Evolutionary conservation across 2,797 vertebrate genomes (phyloP).

Genomic region (Sebastes wilsoni): DNA sequence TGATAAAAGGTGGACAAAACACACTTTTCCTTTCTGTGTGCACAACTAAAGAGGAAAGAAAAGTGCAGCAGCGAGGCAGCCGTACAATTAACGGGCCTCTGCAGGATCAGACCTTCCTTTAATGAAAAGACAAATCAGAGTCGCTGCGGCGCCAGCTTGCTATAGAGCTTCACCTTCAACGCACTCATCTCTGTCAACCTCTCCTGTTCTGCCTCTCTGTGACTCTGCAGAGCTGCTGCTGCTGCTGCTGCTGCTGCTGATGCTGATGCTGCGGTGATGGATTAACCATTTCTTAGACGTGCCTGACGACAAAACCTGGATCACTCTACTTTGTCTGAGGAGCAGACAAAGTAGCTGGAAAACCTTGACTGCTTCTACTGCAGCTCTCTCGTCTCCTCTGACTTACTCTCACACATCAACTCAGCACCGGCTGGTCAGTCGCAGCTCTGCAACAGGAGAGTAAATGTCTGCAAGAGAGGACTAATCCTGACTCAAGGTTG

Average conservation of each 20-base stretch:
- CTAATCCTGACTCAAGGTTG: constrained; percentile 24
- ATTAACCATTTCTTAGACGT: constrained; percentile 69
- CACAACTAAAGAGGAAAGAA: constrained; percentile 8
- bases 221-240: constrained; percentile 42
- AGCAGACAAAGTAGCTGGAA: constrained; percentile 51
- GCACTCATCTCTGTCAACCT: constrained; percentile 48
- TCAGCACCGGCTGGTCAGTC: constrained; percentile 27
- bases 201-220: constrained; percentile 32
- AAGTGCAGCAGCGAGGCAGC: constrained; percentile 21
- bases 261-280: constrained; percentile 27
- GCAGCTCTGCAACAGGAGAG: constrained; percentile 40
- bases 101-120: constrained; percentile 40
- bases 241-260: background rate
- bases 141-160: constrained; percentile 38
- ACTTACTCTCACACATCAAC: constrained; percentile 5
- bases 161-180: constrained; percentile 54
- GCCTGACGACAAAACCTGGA: constrained; percentile 63
- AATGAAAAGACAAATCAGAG: constrained; percentile 42
- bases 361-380: constrained; percentile 40
- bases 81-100: constrained; percentile 14
- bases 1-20: constrained; percentile 69
- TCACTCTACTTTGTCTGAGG: constrained; percentile 52
- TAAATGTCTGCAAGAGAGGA: constrained; percentile 45
- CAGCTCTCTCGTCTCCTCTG: constrained; percentile 19
- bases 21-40: constrained; percentile 23